phyloP scores from a whole-genome alignment of 2,888 invertebrate species.

The Oligia latruncula region DNA sequence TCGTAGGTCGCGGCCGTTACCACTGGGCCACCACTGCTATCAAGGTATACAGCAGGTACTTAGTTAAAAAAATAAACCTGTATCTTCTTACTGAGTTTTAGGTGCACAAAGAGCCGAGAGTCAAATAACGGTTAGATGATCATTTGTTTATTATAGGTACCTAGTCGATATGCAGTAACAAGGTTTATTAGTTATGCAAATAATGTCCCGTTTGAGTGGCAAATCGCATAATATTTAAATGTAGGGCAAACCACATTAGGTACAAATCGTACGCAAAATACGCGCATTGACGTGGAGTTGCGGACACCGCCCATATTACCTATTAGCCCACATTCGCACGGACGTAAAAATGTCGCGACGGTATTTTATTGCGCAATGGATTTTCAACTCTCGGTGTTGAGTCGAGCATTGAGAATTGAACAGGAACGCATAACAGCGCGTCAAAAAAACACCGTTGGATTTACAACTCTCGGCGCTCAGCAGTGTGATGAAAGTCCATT shows the following conservation, averaged over 20 bases:
- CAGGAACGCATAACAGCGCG: not conserved
- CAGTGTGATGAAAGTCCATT: not conserved
- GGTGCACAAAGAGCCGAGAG: not conserved
- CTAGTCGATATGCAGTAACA: not conserved
- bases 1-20: too few species aligned
- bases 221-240: slow-evolving; percentile 5
- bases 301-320: too few species aligned
- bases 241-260: not conserved
- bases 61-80: not conserved
- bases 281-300: too few species aligned
- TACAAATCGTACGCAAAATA: not conserved
- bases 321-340: too few species aligned
- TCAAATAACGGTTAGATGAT: not conserved
- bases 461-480: not conserved
- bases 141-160: not conserved
- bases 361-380: not conserved
- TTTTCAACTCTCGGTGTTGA: not conserved
- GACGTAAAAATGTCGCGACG: too few species aligned
- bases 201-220: too few species aligned
- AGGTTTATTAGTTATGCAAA: not conserved
- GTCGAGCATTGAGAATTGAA: not conserved
- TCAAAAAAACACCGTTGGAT: not conserved
- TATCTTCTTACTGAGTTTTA: not conserved
- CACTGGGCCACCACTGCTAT: too few species aligned
- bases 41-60: not conserved